Evolutionary conservation across 2,797 vertebrate species (phyloP).

Genomic region (Lagothrix lagotricha): DNA sequence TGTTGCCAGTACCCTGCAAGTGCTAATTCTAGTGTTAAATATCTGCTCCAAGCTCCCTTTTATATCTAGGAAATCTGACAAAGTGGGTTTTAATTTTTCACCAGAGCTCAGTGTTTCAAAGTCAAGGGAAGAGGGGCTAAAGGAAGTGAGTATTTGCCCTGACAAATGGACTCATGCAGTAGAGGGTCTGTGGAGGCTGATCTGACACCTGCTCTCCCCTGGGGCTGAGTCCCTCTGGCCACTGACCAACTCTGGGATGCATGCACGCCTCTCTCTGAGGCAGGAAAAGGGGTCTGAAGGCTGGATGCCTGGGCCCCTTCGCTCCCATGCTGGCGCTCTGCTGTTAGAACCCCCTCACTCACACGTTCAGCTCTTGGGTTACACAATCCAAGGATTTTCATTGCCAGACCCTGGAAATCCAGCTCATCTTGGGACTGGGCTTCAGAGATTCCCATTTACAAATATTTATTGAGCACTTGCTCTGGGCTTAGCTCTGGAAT

Average conservation of each 20-base stretch:
- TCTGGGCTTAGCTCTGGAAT: background rate
- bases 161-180: background rate
- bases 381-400: background rate
- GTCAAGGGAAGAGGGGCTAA: background rate
- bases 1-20: background rate
- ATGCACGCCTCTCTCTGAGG: too few relatives aligned
- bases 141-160: background rate
- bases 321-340: background rate
- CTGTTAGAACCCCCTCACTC: too few relatives aligned
- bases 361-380: background rate
- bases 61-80: constrained; percentile 34
- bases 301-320: background rate
- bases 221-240: too few relatives aligned
- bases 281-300: background rate
- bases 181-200: background rate
- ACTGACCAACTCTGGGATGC: background rate
- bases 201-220: background rate
- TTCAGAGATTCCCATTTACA: background rate
- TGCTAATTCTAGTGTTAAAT: background rate
- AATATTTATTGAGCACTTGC: background rate
- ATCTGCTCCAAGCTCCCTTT: background rate
- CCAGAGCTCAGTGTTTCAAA: constrained; percentile 13
- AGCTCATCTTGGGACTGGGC: background rate
- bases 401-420: background rate
- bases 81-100: constrained; percentile 32